Conservation (phyloP, 2,113 vertebrate genomes). For the Microcebus lehilahytsara region DNA sequence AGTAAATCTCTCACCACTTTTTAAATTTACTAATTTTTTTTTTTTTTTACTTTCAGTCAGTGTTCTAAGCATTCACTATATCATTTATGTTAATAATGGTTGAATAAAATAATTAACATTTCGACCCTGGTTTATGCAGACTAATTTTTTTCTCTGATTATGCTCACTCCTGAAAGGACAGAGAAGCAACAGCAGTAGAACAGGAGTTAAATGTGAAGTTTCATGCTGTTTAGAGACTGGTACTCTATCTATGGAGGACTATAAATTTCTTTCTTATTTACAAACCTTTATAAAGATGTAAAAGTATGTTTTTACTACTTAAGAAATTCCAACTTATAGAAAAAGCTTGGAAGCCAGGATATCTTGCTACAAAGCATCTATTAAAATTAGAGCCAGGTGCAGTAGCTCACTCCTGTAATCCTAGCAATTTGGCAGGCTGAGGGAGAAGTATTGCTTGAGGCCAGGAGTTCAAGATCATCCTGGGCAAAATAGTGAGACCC, state of each 20-base stretch:
- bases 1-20: neutral
- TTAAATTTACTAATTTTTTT: neutral
- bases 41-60: neutral
- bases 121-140: neutral
- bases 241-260: neutral
- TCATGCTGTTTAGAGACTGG: neutral
- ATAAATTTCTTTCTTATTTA: neutral
- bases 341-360: neutral
- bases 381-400: neutral
- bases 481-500: no score
- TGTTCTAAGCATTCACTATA: neutral
- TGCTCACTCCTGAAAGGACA: neutral
- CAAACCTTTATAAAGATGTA: neutral
- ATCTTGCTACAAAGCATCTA: neutral
- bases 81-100: neutral
- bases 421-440: no score
- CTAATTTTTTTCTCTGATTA: neutral
- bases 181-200: no score
- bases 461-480: no score
- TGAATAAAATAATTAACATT: constrained; percentile 14
- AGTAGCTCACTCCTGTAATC: no score
- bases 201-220: neutral
- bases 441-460: no score
- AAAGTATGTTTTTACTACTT: neutral
- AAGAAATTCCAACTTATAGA: neutral